A percentile compares a stretch with the other conserved stretches of the same genome.
phyloP scores from a whole-genome alignment of 2,888 invertebrate genomes.

The Lysandra coridon region DNA sequence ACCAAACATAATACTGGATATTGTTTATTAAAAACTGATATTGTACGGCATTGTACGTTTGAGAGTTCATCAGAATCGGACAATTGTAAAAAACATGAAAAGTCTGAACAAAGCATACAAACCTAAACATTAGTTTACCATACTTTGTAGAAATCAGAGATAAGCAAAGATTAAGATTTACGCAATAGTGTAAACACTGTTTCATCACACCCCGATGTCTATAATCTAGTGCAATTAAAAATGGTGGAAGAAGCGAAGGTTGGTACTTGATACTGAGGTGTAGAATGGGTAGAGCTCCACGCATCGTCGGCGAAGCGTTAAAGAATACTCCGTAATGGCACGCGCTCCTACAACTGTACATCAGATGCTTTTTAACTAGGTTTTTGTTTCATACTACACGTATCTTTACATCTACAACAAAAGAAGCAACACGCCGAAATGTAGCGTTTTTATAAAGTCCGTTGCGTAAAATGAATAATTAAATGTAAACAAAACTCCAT shows the following conservation, averaged over 20 bases:
- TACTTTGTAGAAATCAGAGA: not conserved
- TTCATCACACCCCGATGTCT: constrained; percentile 28
- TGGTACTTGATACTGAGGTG: constrained; percentile 52
- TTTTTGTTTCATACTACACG: constrained; percentile 32
- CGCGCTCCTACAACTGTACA: constrained; percentile 35
- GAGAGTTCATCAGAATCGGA: no score
- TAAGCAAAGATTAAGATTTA: not conserved
- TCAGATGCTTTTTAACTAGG: constrained; percentile 39
- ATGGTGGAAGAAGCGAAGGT: constrained; percentile 48
- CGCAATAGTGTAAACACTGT: constrained; percentile 12
- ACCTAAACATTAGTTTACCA: not conserved
- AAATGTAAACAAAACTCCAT: constrained; percentile 10
- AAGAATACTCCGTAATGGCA: constrained; percentile 59
- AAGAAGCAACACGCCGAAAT: constrained; percentile 12
- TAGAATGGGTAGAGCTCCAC: constrained; percentile 51
- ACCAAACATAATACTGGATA: no score
- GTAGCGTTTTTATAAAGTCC: constrained; percentile 18
- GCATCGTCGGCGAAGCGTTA: constrained; percentile 68
- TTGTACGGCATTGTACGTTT: not conserved
- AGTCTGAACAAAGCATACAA: not conserved
- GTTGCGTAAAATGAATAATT: not conserved
- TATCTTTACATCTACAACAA: constrained; percentile 29
- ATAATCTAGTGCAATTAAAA: constrained; percentile 32
- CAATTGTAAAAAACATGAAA: no score
- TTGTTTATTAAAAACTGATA: not conserved